A percentile compares a stretch with the other conserved stretches of the same genome.
Evolutionary conservation across 1,140 invertebrate genomes (phyloP).

Genomic region (Theocolax elegans): DNA sequence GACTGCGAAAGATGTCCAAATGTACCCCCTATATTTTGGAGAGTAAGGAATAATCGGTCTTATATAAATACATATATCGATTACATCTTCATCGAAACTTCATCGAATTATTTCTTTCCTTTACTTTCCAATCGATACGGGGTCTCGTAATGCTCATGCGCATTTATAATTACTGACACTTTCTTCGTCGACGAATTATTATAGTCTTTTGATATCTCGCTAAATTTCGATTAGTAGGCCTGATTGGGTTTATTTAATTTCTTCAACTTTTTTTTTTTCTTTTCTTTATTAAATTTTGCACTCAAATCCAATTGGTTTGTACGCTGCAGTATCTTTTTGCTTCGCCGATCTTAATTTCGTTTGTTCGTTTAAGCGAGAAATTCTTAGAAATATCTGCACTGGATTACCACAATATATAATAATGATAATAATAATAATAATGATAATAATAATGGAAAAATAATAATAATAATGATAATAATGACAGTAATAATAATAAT

Average conservation of each 20-base stretch:
- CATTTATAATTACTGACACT: slow-evolving; percentile 21
- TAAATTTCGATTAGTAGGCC: slow-evolving; percentile 46
- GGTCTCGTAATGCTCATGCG: slow-evolving; percentile 1
- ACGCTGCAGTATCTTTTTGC: slow-evolving; percentile 6
- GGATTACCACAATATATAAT: slow-evolving; percentile 34
- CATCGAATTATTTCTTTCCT: no score
- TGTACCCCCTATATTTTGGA: no score
- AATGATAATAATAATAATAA: slow-evolving; percentile 9
- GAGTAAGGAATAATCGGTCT: no score
- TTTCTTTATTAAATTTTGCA: slow-evolving; percentile 36
- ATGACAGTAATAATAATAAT: slow-evolving; percentile 21
- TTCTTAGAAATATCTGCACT: slow-evolving; percentile 66
- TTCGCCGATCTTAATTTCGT: slow-evolving; percentile 47
- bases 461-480: slow-evolving; percentile 23
- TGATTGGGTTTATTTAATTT: slow-evolving; percentile 49
- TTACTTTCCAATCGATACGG: neutral
- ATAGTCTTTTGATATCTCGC: slow-evolving; percentile 45
- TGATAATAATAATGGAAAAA: no score
- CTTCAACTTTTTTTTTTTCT: slow-evolving; percentile 46
- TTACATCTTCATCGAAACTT: no score
- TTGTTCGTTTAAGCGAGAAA: slow-evolving; percentile 45
- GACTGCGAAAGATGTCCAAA: no score
- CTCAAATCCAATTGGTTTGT: slow-evolving; percentile 27
- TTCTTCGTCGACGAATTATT: slow-evolving; percentile 32
- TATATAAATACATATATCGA: no score